These are phyloP conservation scores for Carcharodon carcharias DNA, from an alignment of 2,797 vertebrate genomes.

Conservation along the genomic window DNA sequence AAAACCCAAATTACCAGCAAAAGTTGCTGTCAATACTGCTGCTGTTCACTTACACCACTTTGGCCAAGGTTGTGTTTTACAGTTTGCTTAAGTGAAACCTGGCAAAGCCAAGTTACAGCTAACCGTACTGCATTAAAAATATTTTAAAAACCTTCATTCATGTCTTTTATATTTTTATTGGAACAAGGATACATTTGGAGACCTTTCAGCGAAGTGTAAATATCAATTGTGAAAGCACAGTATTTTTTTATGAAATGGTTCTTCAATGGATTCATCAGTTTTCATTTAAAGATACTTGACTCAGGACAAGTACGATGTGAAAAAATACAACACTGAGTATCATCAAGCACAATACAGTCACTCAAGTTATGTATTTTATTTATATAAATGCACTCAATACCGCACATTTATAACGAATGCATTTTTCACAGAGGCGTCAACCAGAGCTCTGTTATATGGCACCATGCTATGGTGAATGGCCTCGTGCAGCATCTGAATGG, in stretches of 20 bases:
- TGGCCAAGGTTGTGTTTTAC: neutral
- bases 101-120: conserved; percentile 15
- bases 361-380: neutral
- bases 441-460: neutral
- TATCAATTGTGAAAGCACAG: conserved; percentile 24
- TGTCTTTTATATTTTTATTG: conserved; percentile 35
- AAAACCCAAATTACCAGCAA: neutral
- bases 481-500: neutral
- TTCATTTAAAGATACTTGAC: neutral
- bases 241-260: conserved; percentile 12
- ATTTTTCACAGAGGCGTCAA: neutral
- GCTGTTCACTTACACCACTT: conserved; percentile 25
- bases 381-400: neutral
- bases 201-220: conserved; percentile 10
- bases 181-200: conserved; percentile 1
- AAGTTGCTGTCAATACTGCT: conserved; percentile 5
- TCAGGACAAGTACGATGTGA: neutral
- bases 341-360: neutral
- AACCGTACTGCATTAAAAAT: conserved; percentile 5
- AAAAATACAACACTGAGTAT: neutral
- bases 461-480: neutral
- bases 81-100: conserved; percentile 36
- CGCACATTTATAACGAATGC: neutral
- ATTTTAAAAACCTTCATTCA: conserved; percentile 28
- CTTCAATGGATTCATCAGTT: neutral